Base-by-base conservation (phyloP, 2,888 invertebrate species). In the Melanargia galathea region DNA sequence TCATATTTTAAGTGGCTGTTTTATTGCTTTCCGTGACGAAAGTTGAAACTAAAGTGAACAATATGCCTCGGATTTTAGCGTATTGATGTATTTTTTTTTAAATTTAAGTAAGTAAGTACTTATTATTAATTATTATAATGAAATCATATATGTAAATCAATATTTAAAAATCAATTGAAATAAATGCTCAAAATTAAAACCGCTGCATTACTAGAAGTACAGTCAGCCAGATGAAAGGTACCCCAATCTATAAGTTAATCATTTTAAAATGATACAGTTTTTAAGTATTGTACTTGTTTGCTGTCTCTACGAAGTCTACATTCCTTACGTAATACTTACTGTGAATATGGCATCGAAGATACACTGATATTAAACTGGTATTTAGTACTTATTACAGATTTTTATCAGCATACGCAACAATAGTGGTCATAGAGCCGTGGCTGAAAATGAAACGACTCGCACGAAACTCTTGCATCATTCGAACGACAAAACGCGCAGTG, bases 401-500 rank as follows among this genome's bases (percentile, higher is more conserved):
- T 18, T 54, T 35, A 38, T 54, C 22, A 55, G 11, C 1, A 38
- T 18, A 54, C 30, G 16, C 24, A 56, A 52, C 57, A 61, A 62
- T 62, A 62, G 57, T 45, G 58, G 62, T 64, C 63, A 56, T n/a
- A n/a, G n/a, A n/a, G n/a, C n/a, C n/a, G n/a, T 54, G 62, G 61
- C 64, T 66, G 59, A 74, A 83, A 82, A 79, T 71, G 78, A 82
- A 84, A 83, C 76, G 70, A 73, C 69, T 71, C 74, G 72, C 74
- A 75, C 74, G 76, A 78, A 67, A 68, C 61, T 33, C 70, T 89
- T 89, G 73, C 86, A 75, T 85, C 79, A 88, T 72, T 65, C 65
- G 65, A 81, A 75, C 76, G 77, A 79, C 77, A 77, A 83, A 82
- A 78, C 77, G 67, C 70, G 68, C 75, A 86, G 89, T 86, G 87